These are phyloP conservation scores for Hoplodrina blanda DNA, from an alignment of 2,888 invertebrate genomes.

Conservation along the genomic window DNA sequence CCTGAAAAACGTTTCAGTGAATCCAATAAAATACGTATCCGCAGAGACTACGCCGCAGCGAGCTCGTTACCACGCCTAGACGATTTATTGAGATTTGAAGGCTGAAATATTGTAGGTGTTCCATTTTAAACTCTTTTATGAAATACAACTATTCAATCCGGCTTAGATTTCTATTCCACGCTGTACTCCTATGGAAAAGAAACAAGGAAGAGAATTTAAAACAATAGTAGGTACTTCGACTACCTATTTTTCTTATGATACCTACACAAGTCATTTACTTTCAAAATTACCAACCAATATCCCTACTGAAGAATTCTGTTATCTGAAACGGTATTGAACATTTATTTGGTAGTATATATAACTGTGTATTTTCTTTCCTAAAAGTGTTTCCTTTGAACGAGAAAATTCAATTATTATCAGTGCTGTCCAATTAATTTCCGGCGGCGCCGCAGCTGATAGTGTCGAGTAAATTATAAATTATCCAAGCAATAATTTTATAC, in stretches of 20 bases:
- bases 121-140: constrained; percentile 88
- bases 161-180: constrained; percentile 61
- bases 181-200: constrained; percentile 7
- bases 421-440: constrained; percentile 67
- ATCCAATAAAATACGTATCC: constrained; percentile 91
- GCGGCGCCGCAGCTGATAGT: constrained; percentile 63
- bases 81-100: constrained; percentile 91
- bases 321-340: constrained; percentile 35
- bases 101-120: constrained; percentile 90
- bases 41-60: constrained; percentile 90
- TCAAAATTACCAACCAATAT: constrained; percentile 5
- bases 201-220: constrained; percentile 8
- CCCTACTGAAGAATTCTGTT: constrained; percentile 7
- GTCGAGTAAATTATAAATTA: constrained; percentile 67
- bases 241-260: constrained; percentile 6
- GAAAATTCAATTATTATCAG: constrained; percentile 68
- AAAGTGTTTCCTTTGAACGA: constrained; percentile 59
- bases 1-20: constrained; percentile 90
- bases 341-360: constrained; percentile 42
- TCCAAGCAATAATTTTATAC: constrained; percentile 61
- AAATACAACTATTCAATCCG: constrained; percentile 75
- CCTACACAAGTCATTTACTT: constrained; percentile 3
- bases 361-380: constrained; percentile 51
- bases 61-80: constrained; percentile 90
- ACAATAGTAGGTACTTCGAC: constrained; percentile 8